Percentiles rank a stretch among this genome's conserved stretches.
Conservation (phyloP, 2,888 invertebrate species). For the Aleiodes leptofemur region DNA sequence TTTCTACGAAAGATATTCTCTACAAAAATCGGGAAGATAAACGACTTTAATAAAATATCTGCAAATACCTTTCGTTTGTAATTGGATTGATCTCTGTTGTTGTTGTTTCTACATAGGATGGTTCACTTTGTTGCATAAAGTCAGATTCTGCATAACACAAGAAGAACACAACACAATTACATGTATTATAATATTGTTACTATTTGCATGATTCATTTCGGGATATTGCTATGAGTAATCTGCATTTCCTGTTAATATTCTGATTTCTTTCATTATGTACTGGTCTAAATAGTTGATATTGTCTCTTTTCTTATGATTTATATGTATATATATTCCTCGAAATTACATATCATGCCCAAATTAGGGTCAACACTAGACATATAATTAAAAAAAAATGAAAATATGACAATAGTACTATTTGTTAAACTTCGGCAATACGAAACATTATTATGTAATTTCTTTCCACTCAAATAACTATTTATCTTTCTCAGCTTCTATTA, state of each 20-base stretch:
- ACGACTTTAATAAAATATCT: background rate
- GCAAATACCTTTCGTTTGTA: slow-evolving; percentile 77
- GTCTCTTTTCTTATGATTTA: background rate
- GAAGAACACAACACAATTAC: slow-evolving; percentile 52
- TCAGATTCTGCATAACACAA: slow-evolving; percentile 77
- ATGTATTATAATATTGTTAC: slow-evolving; percentile 47
- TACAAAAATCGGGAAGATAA: background rate
- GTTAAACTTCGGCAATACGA: slow-evolving; percentile 64
- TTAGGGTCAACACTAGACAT: slow-evolving; percentile 72
- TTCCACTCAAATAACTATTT: slow-evolving; percentile 13
- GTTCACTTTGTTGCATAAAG: slow-evolving; percentile 79
- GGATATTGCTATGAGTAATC: background rate
- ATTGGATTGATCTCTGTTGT: slow-evolving; percentile 77
- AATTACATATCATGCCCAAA: slow-evolving; percentile 73
- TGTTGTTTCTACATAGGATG: slow-evolving; percentile 77
- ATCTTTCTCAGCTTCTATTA: background rate
- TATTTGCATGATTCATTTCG: too few species aligned
- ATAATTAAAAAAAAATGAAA: slow-evolving; percentile 70
- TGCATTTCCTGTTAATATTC: slow-evolving; percentile 50
- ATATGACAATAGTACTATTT: slow-evolving; percentile 70
- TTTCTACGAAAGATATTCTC: background rate
- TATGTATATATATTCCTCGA: slow-evolving; percentile 51
- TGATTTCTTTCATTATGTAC: slow-evolving; percentile 56
- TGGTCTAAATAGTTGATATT: too few species aligned
- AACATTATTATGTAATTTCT: slow-evolving; percentile 52